These are phyloP conservation scores for Callospermophilus lateralis DNA, from an alignment of 2,113 vertebrate genomes.

Conservation along the genomic window DNA sequence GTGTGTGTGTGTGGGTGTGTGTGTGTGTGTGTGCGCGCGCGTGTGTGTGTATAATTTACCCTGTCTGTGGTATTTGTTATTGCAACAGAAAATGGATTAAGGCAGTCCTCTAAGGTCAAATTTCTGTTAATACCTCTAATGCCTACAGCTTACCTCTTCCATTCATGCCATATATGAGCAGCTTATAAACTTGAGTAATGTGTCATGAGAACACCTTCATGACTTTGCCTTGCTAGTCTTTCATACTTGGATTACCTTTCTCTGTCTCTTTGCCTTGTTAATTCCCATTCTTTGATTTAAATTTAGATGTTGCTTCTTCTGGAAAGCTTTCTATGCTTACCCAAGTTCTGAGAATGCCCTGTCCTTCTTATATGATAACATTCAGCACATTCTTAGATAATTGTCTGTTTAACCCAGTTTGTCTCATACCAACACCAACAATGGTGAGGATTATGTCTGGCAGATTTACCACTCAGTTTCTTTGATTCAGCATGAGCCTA, in stretches of 20 bases:
- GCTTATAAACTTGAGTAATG: neutral
- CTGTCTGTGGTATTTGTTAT: neutral
- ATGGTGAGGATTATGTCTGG: neutral
- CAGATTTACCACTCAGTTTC: neutral
- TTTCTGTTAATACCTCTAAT: neutral
- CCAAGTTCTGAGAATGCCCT: neutral
- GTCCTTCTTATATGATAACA: neutral
- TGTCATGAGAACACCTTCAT: neutral
- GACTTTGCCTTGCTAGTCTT: neutral
- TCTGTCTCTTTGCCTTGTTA: neutral
- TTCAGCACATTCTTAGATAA: neutral
- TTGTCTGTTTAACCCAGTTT: neutral
- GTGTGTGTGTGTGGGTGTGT: too few species aligned
- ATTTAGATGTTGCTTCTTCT: constrained; percentile 27
- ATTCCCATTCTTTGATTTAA: constrained; percentile 52
- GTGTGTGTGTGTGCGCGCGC: too few species aligned
- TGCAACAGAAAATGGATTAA: neutral
- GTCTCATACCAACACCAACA: neutral
- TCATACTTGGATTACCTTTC: neutral
- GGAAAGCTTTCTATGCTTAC: neutral
- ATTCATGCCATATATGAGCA: neutral
- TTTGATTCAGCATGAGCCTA: neutral
- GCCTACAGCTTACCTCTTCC: neutral
- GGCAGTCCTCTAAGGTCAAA: neutral
- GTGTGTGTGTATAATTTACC: neutral